A percentile compares a stretch with the other conserved stretches of the same genome.
Evolutionary conservation across 2,113 vertebrate species (phyloP).

Genomic region (Typhlomys cinereus): DNA sequence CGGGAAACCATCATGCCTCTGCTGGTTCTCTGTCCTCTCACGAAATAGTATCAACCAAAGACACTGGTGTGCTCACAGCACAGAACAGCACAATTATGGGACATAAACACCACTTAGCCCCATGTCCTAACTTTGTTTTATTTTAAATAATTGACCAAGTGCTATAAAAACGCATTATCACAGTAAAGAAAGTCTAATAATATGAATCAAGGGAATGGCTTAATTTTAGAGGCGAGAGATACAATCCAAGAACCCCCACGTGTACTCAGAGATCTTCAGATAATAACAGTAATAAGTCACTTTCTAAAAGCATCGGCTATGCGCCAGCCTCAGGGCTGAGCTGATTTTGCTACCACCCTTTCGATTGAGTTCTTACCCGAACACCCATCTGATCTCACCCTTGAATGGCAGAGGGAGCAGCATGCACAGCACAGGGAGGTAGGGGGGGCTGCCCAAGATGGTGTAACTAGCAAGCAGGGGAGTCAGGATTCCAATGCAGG

Average conservation of each 20-base stretch:
- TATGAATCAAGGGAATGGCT: neutral
- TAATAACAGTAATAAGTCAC: neutral
- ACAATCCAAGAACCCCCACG: neutral
- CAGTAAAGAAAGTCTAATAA: neutral
- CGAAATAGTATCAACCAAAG: neutral
- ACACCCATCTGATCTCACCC: neutral
- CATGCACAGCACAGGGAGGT: neutral
- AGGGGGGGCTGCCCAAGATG: neutral
- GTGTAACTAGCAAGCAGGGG: neutral
- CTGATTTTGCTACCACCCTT: neutral
- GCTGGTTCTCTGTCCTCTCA: neutral
- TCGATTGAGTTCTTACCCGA: neutral
- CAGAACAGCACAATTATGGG: neutral
- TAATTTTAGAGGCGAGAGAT: conserved; percentile 34
- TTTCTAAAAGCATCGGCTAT: neutral
- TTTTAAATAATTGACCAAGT: conserved; percentile 46
- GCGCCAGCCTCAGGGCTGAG: neutral
- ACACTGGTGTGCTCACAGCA: neutral
- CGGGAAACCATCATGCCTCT: neutral
- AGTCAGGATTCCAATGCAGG: neutral
- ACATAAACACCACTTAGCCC: neutral
- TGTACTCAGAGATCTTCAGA: neutral
- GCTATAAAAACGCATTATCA: neutral
- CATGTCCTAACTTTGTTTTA: neutral
- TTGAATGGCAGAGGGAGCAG: neutral